Evolutionary conservation across 2,888 invertebrate genomes (phyloP).

Genomic region (Nezara viridula): DNA sequence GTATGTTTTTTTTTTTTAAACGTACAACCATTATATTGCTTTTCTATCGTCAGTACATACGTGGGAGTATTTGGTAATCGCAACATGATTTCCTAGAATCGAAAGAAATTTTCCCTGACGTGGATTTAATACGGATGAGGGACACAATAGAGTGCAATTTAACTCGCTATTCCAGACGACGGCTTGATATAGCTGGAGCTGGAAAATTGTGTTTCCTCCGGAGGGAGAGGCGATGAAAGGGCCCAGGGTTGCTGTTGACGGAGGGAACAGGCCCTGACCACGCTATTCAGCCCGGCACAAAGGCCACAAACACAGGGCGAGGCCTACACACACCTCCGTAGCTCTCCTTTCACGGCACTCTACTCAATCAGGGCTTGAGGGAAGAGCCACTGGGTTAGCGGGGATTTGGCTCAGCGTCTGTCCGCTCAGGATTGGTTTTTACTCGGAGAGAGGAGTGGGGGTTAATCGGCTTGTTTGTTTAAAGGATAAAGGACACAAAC

Average conservation of each 20-base stretch:
- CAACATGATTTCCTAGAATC: constrained; percentile 15
- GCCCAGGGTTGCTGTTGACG: constrained; percentile 13
- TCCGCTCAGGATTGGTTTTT: not conserved
- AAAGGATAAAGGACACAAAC: not conserved
- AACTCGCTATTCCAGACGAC: constrained; percentile 22
- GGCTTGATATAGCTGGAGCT: constrained; percentile 27
- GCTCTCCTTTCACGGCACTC: constrained; percentile 14
- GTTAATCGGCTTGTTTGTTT: not conserved
- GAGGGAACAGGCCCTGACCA: constrained; percentile 28
- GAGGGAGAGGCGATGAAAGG: constrained; percentile 34
- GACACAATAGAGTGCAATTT: constrained; percentile 35
- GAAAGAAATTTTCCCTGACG: constrained; percentile 34
- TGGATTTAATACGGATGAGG: constrained; percentile 36
- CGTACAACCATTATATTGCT: not conserved
- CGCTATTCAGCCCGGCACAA: constrained; percentile 9
- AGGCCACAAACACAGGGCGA: constrained; percentile 1
- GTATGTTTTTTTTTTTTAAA: no score
- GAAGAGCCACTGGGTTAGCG: constrained; percentile 1
- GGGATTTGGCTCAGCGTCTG: not conserved
- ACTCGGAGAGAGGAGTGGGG: not conserved
- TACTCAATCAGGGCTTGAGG: constrained; percentile 17
- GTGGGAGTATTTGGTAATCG: not conserved
- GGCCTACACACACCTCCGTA: not conserved
- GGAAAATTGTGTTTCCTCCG: constrained; percentile 49
- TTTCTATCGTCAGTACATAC: not conserved